These are phyloP conservation scores for Heliconius melpomene DNA, from an alignment of 1,140 invertebrate genomes.

Conservation along the genomic window DNA sequence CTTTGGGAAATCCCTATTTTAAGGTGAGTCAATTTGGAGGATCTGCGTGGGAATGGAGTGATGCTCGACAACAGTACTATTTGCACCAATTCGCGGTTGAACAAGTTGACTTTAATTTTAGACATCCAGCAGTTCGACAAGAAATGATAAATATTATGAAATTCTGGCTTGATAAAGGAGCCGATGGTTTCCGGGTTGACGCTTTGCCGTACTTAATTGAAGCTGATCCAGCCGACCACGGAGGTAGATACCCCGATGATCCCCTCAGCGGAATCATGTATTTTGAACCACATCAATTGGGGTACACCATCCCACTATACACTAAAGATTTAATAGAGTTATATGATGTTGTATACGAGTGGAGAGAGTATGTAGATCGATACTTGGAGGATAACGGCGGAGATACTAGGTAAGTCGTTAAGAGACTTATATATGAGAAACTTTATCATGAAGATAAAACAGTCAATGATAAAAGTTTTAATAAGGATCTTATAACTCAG, in stretches of 20 bases:
- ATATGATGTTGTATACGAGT: constrained; percentile 83
- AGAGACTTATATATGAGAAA: constrained; percentile 32
- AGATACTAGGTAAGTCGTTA: constrained; percentile 62
- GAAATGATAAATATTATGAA: constrained; percentile 83
- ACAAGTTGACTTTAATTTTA: constrained; percentile 88
- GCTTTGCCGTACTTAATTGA: constrained; percentile 85
- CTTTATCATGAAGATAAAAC: constrained; percentile 36
- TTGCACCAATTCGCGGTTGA: constrained; percentile 84
- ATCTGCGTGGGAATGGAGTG: constrained; percentile 85
- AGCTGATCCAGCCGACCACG: constrained; percentile 74
- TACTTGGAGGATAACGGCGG: constrained; percentile 76
- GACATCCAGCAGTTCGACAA: constrained; percentile 78
- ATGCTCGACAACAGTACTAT: constrained; percentile 85
- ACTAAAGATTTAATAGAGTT: constrained; percentile 83
- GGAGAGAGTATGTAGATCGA: constrained; percentile 82
- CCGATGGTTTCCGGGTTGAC: constrained; percentile 87
- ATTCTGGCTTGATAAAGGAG: constrained; percentile 86
- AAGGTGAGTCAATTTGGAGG: constrained; percentile 81
- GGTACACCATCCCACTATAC: constrained; percentile 82
- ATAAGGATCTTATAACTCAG: constrained; percentile 42
- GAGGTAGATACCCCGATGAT: constrained; percentile 83
- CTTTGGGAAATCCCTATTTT: not conserved
- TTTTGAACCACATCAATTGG: constrained; percentile 70
- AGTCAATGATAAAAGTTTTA: constrained; percentile 41
- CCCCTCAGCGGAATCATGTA: constrained; percentile 71